Percentiles rank a stretch among this genome's conserved stretches.
Evolutionary conservation across 2,113 vertebrate species (phyloP).

Genomic region (Takifugu bimaculatus): DNA sequence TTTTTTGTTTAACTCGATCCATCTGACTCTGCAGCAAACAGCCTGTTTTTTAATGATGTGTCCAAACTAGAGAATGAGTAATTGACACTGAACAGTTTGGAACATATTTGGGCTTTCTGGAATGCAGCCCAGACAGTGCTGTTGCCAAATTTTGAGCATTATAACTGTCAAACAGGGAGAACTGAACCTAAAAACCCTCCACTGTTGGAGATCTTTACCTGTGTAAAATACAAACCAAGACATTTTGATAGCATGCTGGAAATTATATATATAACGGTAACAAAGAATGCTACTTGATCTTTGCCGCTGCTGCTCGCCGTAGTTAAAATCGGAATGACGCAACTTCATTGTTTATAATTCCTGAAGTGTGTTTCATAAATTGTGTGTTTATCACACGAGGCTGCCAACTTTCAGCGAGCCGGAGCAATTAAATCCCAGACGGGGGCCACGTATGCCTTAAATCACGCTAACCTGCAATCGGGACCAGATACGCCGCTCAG

Average conservation of each 20-base stretch:
- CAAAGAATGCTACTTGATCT: slow-evolving; percentile 35
- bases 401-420: not conserved
- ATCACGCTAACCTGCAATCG: not conserved
- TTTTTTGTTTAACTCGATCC: slow-evolving; percentile 58
- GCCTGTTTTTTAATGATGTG: slow-evolving; percentile 55
- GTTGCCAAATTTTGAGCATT: slow-evolving; percentile 55
- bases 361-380: not conserved
- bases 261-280: slow-evolving; percentile 38
- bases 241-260: slow-evolving; percentile 26
- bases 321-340: slow-evolving; percentile 1
- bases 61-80: slow-evolving; percentile 53
- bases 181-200: slow-evolving; percentile 49
- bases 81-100: slow-evolving; percentile 51
- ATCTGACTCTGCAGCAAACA: slow-evolving; percentile 45
- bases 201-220: slow-evolving; percentile 35
- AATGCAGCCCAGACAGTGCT: slow-evolving; percentile 52
- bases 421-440: not conserved
- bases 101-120: slow-evolving; percentile 54
- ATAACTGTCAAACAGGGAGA: slow-evolving; percentile 54
- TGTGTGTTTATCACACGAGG: slow-evolving; percentile 4
- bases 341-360: not conserved
- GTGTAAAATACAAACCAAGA: slow-evolving; percentile 27
- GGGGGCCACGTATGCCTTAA: not conserved
- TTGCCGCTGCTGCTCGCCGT: slow-evolving; percentile 13
- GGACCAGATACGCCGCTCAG: too few relatives aligned